Evolutionary conservation across 2,888 invertebrate genomes (phyloP), one percentile per base, ranked within the genome.

Genomic region (Peribatodes rhomboidaria): DNA sequence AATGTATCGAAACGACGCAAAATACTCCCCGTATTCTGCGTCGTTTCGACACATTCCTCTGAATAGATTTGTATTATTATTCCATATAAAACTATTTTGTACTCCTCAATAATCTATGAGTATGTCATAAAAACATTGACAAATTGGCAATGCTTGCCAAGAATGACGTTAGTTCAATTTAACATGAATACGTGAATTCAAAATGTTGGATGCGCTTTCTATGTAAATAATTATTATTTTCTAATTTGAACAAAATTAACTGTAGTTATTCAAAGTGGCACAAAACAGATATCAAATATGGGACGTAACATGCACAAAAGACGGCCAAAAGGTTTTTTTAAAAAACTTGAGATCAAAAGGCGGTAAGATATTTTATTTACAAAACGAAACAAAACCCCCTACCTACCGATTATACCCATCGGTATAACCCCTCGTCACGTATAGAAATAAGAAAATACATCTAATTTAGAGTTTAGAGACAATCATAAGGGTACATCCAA

Each of bases 251-350:
- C 56, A 44, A 75, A 76, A 76, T 78, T 78, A 70, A 52, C 52
- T 73, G 76, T 66, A 68, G 69, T 72, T 69, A 73, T 68, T 80
- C 89, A 92, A 90, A 84, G 91, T 92, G 92, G 88, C 91, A 83
- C 87, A 81, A 31, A 85, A 80, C 44, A 86, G 83, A 70, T 92
- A 84, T 72, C 90, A 91, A 84, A 80, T 87, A 92, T 93, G 92
- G 92, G 86, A 88, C 69, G 83, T 92, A 73, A 87, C 82, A 69
- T 85, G 84, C 76, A 64, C 82, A 75, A 92, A 82, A 81, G 89
- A 90, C 64, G 92, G 92, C n/a, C 92, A 93, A 83, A 90, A 72
- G 66, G 72, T 67, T 47, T 93, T 89, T 76, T 60, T 93, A 68
- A 91, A 85, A 80, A 88, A 67, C 70, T 84, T 93, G 75, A 83